These are phyloP conservation scores for Pseudotriccus pelzelni DNA, from an alignment of 2,797 vertebrate species.

Conservation along the genomic window DNA sequence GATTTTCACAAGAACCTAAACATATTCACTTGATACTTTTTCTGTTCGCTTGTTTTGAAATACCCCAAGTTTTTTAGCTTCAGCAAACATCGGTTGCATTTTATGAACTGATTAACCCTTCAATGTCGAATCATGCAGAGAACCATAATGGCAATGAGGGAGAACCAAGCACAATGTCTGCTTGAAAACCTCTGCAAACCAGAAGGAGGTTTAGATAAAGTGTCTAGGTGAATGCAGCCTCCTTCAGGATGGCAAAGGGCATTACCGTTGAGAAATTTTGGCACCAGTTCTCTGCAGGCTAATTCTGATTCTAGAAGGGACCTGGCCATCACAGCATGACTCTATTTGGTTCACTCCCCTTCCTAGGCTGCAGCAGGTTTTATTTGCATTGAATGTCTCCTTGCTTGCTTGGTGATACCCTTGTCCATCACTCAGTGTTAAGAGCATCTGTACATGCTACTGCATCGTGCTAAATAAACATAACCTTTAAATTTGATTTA, in stretches of 20 bases:
- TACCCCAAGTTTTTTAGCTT: not conserved
- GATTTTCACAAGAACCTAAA: not conserved
- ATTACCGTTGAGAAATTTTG: not conserved
- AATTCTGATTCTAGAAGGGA: not conserved
- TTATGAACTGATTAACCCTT: not conserved
- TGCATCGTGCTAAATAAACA: not conserved
- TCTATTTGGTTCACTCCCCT: not conserved
- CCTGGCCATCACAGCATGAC: not conserved
- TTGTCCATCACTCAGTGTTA: not conserved
- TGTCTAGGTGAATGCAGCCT: not conserved
- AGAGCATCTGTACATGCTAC: not conserved
- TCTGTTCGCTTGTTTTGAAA: not conserved
- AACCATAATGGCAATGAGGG: not conserved
- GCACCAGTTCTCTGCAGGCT: not conserved
- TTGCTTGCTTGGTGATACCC: not conserved
- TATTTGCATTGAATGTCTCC: not conserved
- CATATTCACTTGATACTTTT: not conserved
- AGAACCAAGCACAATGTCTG: not conserved
- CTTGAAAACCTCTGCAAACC: not conserved
- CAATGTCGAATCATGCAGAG: fast-evolving
- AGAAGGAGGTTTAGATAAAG: not conserved
- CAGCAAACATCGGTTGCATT: not conserved
- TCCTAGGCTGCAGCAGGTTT: not conserved
- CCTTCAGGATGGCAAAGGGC: not conserved
- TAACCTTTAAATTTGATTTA: not conserved